Base-by-base conservation (phyloP, 2,113 vertebrate species). In the Lophura nycthemera region DNA sequence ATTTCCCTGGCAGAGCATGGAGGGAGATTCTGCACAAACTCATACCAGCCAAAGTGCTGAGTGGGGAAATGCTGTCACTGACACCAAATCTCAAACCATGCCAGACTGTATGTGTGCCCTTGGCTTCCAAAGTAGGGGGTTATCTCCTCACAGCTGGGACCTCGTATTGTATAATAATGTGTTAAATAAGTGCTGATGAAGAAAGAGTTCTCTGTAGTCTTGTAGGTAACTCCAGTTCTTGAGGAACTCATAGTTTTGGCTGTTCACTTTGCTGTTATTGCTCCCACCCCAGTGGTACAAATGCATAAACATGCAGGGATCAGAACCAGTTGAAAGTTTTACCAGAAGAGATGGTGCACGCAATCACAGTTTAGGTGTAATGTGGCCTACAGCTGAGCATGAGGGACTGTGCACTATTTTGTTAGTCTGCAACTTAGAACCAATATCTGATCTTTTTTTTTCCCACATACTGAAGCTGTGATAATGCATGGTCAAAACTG, bases 1-100 rank as follows among this genome's bases (percentile, higher is more conserved):
- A 0, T 13, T 54, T 71, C 24, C 10, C 4, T 84, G 32, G 36
- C 34, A 67, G 16, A 11, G 6, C 19, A 21, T 1, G 2, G 2
- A 1, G 2, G 3, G n/a, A 78, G 32, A n/a, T 89, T 56, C 78
- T 63, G 70, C 30, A 48, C 50, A 73, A 67, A 59, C 10, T 17
- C 13, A 20, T 13, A 27, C 24, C 11, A 67, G 64, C 6, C 4
- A 3, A 2, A 1, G 3, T 78, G 59, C 13, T 75, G 24, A 42
- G 47, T 14, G 14, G 27, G 15, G 50, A 77, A 90, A 70, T 36
- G 13, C 20, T 16, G 9, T 66, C 11, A 22, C 11, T 30, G 13
- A 21, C 14, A 24, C 10, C 2, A 65, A 48, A 38, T 67, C 3
- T 36, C 45, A 66, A 74, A 60, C 24, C 25, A 36, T 45, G 76